Evolutionary conservation across 2,113 vertebrate genomes (phyloP).

Genomic region (Orthonyx spaldingii): DNA sequence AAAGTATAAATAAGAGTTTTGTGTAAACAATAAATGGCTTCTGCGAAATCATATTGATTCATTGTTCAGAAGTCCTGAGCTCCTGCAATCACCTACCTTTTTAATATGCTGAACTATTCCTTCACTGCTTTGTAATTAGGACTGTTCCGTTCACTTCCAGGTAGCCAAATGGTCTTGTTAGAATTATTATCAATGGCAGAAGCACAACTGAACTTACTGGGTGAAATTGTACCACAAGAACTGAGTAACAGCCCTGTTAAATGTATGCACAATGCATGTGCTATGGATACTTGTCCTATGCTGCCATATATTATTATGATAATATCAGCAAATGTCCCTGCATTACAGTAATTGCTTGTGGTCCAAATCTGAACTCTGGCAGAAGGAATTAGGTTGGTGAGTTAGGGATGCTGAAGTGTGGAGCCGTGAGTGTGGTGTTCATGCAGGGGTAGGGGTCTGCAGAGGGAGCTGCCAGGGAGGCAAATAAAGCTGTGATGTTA

Average conservation of each 20-base stretch:
- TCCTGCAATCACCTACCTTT: no score
- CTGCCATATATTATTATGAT: neutral
- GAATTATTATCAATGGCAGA: neutral
- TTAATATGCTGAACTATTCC: neutral
- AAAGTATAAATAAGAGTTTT: no score
- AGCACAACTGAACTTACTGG: neutral
- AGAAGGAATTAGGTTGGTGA: neutral
- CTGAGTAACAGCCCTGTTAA: neutral
- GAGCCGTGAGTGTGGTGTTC: rapidly evolving
- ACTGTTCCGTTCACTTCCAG: neutral
- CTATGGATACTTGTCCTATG: neutral
- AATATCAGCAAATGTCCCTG: neutral
- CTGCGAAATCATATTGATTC: no score
- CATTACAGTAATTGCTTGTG: neutral
- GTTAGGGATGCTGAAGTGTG: neutral
- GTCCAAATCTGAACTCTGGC: neutral
- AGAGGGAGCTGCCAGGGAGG: neutral
- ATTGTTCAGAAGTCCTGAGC: no score
- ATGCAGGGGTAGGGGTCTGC: rapidly evolving
- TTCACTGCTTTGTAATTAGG: neutral
- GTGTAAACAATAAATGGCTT: no score
- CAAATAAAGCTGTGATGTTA: neutral
- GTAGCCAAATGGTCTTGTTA: neutral
- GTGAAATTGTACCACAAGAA: neutral
- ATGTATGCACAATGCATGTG: neutral